Evolutionary conservation across 2,888 invertebrate genomes (phyloP), one percentile per base, ranked within the genome.

Genomic region (Amphipyra berbera): DNA sequence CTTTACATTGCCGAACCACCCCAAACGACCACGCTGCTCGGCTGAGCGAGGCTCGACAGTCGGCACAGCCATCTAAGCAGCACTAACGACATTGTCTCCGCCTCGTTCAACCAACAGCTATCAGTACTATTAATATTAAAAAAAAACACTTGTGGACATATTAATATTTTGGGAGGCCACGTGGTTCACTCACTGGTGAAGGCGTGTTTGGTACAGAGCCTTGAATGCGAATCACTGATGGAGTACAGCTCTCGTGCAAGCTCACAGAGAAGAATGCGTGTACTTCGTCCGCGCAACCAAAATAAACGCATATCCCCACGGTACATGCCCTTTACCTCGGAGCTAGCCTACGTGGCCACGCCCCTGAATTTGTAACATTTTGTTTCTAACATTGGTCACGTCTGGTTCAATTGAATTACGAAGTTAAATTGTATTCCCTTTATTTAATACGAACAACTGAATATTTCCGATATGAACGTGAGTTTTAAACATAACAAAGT

Each of bases 1-100:
- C 81, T 84, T 81, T 84, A 86, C 76, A 81, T 85, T 89, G 90
- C 88, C 91, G 91, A 91, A 91, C 89, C 87, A 90, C 91, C 90
- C 88, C 87, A 85, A 69, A 76, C 66, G 65, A 71, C 62, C 63
- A 52, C 60, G 54, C 61, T 63, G 45, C 48, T 61, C 13, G 58
- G 59, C 61, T 50, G 63, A 74, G 45, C 50, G 68, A 68, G 59
- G 42, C 52, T 13, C 27, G 57, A 50, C 62, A 21, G 64, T 73
- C 61, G 71, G 66, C 73, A 77, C 71, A 72, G 71, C 78, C 71
- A 68, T 61, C 41, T n/a, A 47, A 50, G 53, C 71, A 55, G 61
- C 50, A 49, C 59, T 38, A 50, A 60, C 47, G 10, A 40, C 6
- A 40, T 40, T 13, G 38, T 63, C 58, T 41, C 58, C 33, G 52